Base-by-base conservation (phyloP, 2,797 vertebrate genomes). In the Numenius phaeopus region DNA sequence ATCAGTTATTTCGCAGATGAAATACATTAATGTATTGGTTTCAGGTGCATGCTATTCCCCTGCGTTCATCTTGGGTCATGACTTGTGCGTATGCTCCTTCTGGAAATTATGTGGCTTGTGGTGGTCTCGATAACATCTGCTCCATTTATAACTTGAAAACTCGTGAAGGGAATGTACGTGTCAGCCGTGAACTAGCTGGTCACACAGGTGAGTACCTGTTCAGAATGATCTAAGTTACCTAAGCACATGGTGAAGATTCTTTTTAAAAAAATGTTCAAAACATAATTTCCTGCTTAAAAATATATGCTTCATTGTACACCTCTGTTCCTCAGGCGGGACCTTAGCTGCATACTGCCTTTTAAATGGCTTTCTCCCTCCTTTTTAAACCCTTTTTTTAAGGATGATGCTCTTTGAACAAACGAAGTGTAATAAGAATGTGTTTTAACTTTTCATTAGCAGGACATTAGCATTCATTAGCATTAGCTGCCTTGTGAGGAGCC, bases 91-190 rank as follows among this genome's bases (percentile, higher is more conserved):
- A 99, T 42, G 99, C 99, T 65, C 99, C 99, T 58, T 99, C 99
- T 95, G 99, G 99, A 70, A 99, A 99, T 97, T 99, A 99, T 1
- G 99, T 99, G 96, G 99, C 99, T 96, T 99, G 99, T 46, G 99
- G 99, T 95, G 99, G 99, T 70, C 98, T 99, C 59, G 99, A 99
- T 98, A 99, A 99, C 98, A 99, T 99, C 97, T 99, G 99, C 97
- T 99, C 99, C 98, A 99, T 99, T 98, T 99, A 99, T 98, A 99
- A 99, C 97, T 99, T 99, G 98, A 99, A 99, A 98, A 99, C 99
- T 95, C 99, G 99, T 34, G 99, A 99, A 98, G 99, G 99, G 95
- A 99, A 99, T 57, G 99, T 99, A 76, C 99, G 99, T 30, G 99
- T 99, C 96, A 99, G 99, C 98, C 99, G 99, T 57, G 99, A 99